Conservation (phyloP, 2,113 vertebrate genomes). For the Gymnogyps californianus region DNA sequence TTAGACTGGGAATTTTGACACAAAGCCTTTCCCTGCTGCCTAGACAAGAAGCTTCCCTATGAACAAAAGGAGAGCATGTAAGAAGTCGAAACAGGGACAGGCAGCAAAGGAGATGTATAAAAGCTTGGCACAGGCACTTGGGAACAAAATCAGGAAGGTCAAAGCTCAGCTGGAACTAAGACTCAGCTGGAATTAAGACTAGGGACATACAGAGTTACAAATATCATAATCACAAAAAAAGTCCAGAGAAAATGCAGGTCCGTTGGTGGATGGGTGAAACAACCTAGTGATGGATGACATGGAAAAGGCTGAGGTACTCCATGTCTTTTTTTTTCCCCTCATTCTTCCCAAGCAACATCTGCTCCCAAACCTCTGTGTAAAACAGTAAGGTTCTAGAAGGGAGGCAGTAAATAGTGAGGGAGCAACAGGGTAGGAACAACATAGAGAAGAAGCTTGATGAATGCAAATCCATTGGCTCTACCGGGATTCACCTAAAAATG, state of each 20-base stretch:
- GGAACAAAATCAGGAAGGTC: background rate
- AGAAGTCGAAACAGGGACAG: background rate
- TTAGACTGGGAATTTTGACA: background rate
- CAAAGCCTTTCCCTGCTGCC: background rate
- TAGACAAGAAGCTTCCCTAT: background rate
- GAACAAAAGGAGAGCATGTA: background rate
- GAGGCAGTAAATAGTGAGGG: background rate
- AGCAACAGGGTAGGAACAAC: background rate
- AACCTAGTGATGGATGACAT: background rate
- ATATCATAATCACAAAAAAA: background rate
- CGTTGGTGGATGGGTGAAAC: fast-evolving
- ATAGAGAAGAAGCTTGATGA: background rate
- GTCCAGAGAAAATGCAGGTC: background rate
- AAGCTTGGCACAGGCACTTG: background rate
- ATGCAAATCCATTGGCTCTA: background rate
- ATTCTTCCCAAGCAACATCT: background rate
- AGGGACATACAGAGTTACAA: background rate
- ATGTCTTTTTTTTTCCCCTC: too few relatives aligned
- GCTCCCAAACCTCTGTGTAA: background rate
- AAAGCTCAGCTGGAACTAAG: background rate
- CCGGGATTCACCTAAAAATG: background rate
- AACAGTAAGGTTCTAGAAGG: background rate
- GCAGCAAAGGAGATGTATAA: background rate
- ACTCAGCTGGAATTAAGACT: background rate
- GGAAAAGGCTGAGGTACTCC: background rate